Base-by-base conservation (phyloP, 2,888 invertebrate genomes). In the Hololepta plana region DNA sequence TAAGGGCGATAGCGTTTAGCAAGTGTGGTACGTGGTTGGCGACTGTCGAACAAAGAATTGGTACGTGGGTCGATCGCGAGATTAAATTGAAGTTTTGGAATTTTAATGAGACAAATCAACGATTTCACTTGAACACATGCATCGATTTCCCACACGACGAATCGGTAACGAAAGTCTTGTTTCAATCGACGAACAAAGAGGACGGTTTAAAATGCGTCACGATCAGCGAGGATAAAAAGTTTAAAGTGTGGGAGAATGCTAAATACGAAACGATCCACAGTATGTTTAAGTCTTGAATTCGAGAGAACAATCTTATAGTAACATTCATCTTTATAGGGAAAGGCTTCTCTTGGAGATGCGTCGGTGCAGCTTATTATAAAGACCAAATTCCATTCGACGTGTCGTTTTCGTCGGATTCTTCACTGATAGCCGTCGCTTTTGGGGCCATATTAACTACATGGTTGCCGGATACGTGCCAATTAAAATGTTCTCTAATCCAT, bases 11-110 rank as follows among this genome's bases (percentile, higher is more conserved):
- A n/a, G 70, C 73, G 1, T 59, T 82, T 29, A 70, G 68, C 45
- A 55, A 60, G 26, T 58, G 64, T 44, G 73, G 74, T 1, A 42
- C 49, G 4, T 84, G 84, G 82, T 58, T 84, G 56, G 76, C 69
- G 4, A 81, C 81, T 1, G 60, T 67, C 4, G 73, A 74, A 45
- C 57, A 62, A 30, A 56, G 67, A 31, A 59, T 67, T 40, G 72
- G 74, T 47, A 17, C 17, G 7, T 7, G n/a, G 7, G 17, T n/a
- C 17, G n/a, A 7, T n/a, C 57, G 62, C 4, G 79, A 81, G 51
- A 52, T 71, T 3, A 56, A 71, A 28, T 55, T 84, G 1, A 84
- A 82, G 44, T 82, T 82, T 51, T 84, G 82, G 81, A 42, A 55
- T 29, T 79, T 64, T 40, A 51, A 67, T 37, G 44, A 51, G 2